Conservation (phyloP, 2,888 invertebrate species). For the Pelosia muscerda region DNA sequence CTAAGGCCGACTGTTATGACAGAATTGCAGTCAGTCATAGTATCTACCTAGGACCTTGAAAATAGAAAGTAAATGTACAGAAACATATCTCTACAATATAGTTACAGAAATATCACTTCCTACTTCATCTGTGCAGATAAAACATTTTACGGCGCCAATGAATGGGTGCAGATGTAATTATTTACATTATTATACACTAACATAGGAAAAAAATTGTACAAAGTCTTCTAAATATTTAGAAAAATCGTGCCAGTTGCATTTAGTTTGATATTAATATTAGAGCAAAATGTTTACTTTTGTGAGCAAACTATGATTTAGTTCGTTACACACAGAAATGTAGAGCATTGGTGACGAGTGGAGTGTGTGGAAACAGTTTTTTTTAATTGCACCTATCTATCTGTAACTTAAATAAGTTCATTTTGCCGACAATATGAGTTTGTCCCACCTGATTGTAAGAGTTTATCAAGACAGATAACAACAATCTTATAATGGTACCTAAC, state of each 20-base stretch:
- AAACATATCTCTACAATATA: neutral
- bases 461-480: too few species aligned
- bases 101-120: constrained; percentile 2
- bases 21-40: too few species aligned
- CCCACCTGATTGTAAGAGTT: too few species aligned
- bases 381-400: too few species aligned
- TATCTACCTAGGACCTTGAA: neutral
- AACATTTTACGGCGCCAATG: constrained; percentile 47
- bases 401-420: neutral
- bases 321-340: constrained; percentile 1
- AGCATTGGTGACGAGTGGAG: neutral
- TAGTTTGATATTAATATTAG: constrained; percentile 33
- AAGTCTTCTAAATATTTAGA: constrained; percentile 66
- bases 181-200: constrained; percentile 57
- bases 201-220: constrained; percentile 49
- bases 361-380: neutral
- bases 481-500: too few species aligned
- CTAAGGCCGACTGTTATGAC: too few species aligned
- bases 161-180: constrained; percentile 54
- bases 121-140: constrained; percentile 29
- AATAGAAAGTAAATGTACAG: neutral
- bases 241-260: constrained; percentile 45
- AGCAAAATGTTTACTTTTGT: constrained; percentile 36
- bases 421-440: too few species aligned
- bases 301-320: neutral